A percentile compares a stretch with the other conserved stretches of the same genome.
These are phyloP conservation scores for Stylophora pistillata DNA, from an alignment of 64 coral and sea anemone genomes.

Conservation along the genomic window DNA sequence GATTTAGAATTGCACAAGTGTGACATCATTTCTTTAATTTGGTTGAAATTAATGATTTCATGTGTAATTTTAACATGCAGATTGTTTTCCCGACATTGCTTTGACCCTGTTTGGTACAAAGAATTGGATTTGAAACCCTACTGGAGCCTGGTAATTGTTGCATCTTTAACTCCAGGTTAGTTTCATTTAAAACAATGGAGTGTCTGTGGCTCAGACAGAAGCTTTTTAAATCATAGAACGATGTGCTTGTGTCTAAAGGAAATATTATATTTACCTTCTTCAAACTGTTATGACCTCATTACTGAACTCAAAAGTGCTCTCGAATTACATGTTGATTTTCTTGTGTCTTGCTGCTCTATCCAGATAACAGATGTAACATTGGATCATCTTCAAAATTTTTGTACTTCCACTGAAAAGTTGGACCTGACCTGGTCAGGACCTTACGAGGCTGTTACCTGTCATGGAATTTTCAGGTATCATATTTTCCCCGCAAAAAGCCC, in stretches of 20 bases:
- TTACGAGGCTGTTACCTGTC: conserved; percentile 52
- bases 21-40: no score
- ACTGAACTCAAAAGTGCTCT: no score
- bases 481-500: not conserved
- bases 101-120: conserved; percentile 94
- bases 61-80: conserved; percentile 25
- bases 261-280: no score
- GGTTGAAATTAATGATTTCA: not conserved
- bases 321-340: not conserved
- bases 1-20: no score
- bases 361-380: conserved; percentile 81
- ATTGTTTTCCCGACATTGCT: conserved; percentile 76
- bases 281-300: no score
- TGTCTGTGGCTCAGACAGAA: no score
- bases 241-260: no score
- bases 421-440: conserved; percentile 89
- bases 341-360: not conserved
- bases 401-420: conserved; percentile 66
- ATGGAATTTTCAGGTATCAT: conserved; percentile 2
- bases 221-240: no score
- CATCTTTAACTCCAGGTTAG: no score
- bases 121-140: conserved; percentile 90
- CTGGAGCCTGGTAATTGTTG: conserved; percentile 73
- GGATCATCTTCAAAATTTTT: conserved; percentile 58
- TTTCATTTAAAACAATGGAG: no score